Conservation (phyloP, 2,113 vertebrate genomes). For the Coptodon rendalli region DNA sequence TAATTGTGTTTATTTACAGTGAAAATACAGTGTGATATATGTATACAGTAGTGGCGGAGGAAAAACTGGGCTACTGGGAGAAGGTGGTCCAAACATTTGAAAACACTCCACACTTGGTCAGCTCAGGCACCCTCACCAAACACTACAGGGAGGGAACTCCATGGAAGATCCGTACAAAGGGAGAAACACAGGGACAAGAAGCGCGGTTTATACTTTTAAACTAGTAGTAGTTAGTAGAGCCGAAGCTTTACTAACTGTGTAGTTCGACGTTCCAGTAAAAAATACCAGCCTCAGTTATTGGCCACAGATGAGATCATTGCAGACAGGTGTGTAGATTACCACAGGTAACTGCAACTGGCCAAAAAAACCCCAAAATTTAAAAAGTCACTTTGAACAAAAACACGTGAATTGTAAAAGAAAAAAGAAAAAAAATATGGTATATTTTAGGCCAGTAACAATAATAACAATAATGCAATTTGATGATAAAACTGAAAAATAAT, state of each 20-base stretch:
- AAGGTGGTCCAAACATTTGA: not conserved
- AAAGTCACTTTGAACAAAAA: not conserved
- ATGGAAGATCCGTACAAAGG: not conserved
- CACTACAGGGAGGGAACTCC: not conserved
- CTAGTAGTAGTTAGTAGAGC: not conserved
- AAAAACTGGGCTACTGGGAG: accelerated
- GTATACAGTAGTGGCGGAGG: not conserved
- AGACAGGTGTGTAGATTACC: not conserved
- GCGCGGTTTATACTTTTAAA: not conserved
- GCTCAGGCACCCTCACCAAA: not conserved
- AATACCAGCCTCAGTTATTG: not conserved
- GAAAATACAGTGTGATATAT: not conserved
- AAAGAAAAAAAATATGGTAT: not conserved
- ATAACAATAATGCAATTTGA: not conserved
- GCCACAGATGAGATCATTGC: not conserved
- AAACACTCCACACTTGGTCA: not conserved
- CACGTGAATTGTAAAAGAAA: not conserved
- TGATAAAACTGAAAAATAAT: not conserved
- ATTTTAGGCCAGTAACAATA: not conserved
- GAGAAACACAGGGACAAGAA: not conserved
- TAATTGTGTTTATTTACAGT: not conserved
- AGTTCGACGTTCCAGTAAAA: not conserved
- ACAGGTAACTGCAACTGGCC: not conserved
- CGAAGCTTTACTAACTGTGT: not conserved
- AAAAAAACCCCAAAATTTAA: not conserved